phyloP scores from a whole-genome alignment of 2,888 invertebrate species.

The Cotesia congregata region DNA sequence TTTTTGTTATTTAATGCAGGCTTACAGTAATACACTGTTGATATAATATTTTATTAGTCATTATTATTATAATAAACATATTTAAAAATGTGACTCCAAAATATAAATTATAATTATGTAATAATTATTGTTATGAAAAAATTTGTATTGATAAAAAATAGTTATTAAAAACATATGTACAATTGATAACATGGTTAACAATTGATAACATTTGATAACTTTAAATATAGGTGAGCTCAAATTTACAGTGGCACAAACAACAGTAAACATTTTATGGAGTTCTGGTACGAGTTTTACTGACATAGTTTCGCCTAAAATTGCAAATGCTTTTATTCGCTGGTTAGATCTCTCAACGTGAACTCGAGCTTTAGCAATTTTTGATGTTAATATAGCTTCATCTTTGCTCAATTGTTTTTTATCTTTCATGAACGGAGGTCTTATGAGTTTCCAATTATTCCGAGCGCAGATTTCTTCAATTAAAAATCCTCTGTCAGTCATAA shows the following conservation, averaged over 20 bases:
- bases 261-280: conserved; percentile 43
- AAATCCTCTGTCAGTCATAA: conserved; percentile 48
- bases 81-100: too few relatives aligned
- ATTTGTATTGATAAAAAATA: too few relatives aligned
- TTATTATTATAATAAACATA: too few relatives aligned
- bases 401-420: conserved; percentile 42
- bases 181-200: background rate
- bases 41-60: too few relatives aligned
- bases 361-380: conserved; percentile 43
- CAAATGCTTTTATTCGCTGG: conserved; percentile 46
- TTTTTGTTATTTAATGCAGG: too few relatives aligned
- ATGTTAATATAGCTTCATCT: conserved; percentile 32
- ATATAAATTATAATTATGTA: too few relatives aligned
- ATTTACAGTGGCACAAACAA: conserved; percentile 47
- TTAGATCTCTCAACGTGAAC: conserved; percentile 49
- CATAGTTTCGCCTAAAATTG: conserved; percentile 43
- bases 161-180: background rate
- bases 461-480: conserved; percentile 38
- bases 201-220: background rate
- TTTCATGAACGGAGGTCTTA: conserved; percentile 27
- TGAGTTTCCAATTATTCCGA: conserved; percentile 14
- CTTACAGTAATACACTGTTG: too few relatives aligned
- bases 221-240: conserved; percentile 26
- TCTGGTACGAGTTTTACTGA: conserved; percentile 34
- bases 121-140: too few relatives aligned